Evolutionary conservation across 2,113 vertebrate species (phyloP), one percentile per base, ranked within the genome.

Genomic region (Tursiops truncatus): DNA sequence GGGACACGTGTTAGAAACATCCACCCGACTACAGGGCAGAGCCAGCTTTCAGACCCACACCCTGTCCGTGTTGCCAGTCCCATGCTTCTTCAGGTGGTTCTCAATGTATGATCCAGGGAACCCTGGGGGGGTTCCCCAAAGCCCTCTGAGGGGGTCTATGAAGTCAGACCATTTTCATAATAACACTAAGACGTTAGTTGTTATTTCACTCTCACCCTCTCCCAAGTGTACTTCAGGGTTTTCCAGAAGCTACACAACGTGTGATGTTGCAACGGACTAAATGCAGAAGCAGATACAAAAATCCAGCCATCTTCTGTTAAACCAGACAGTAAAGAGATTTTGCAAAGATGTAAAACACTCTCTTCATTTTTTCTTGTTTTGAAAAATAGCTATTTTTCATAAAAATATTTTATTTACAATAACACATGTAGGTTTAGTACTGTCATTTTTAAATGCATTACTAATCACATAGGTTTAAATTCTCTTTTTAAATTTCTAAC

Each of bases 281-380:
- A 26, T 11, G 60, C 60, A 26, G 58, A 8, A 25, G 63, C 70
- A 28, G 28, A 44, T 21, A 31, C 0, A 0, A 5, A 15, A 83
- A 58, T 58, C 56, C 56, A 58, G 56, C 56, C 20, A 8, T 58
- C 56, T 58, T 58, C 56, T 58, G 56, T 58, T 18, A 58, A 58
- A 21, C 56, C 56, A 21, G 56, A 58, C 56, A 58, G 56, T 58
- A 53, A 3, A 41, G 44, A 33, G 50, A 21, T 20, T 50, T 36
- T 25, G 50, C 77, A 74, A 47, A 92, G 25, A 44, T 1, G 8
- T 33, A 6, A 36, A 23, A 20, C 63, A 5, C 10, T 14, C 44
- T 50, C 50, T 12, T 3, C 44, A 33, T 6, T 31, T 15, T 18
- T 47, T 58, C 70, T 41, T 28, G 15, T 53, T 56, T 25, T 2